Evolutionary conservation across 2,113 vertebrate species (phyloP), one percentile per base, ranked within the genome.

Genomic region (Echinops telfairi): DNA sequence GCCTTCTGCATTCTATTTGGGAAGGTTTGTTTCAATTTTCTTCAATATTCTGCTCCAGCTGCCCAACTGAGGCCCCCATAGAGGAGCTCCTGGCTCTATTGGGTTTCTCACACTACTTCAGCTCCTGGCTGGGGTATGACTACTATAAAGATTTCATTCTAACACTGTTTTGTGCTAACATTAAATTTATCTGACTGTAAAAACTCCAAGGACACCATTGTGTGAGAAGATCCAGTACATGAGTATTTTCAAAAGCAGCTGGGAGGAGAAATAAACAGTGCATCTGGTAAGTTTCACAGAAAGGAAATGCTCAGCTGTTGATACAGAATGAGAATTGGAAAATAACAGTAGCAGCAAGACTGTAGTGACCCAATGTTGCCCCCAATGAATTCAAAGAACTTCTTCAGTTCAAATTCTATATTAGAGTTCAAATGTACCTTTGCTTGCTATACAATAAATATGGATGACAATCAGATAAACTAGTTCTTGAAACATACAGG

Each of bases 281-380:
- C 86, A 29, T 92, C 23, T 88, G 36, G 57, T 31, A 85, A 90
- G 66, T 83, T 83, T 88, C 70, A 90, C 31, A 90, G 78, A 90
- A 90, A 93, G 93, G 36, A 94, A 97, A 95, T 60, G 86, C 22
- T 66, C 40, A 91, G 88, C 8, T 66, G 66, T 33, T 91, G 77
- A 58, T 75, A 88, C 83, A 86, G 53, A 88, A 64, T n/a, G 11
- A 80, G 47, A 90, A 81, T 66, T 58, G 19, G 16, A 33, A 71
- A 60, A 78, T 86, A 93, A 62, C 27, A 92, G 86, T 27, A 94
- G 20, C 62, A 90, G 93, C 20, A 84, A 84, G 94, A 60, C 36
- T 83, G 47, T 33, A 71, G 58, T 79, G 23, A 84, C 19, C 9
- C 88, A 73, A 23, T 62, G 22, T 62, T 25, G 22, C 22, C 29